Evolutionary conservation across 2,888 invertebrate genomes (phyloP), one percentile per base, ranked within the genome.

Genomic region (Drosophila longiperda): DNA sequence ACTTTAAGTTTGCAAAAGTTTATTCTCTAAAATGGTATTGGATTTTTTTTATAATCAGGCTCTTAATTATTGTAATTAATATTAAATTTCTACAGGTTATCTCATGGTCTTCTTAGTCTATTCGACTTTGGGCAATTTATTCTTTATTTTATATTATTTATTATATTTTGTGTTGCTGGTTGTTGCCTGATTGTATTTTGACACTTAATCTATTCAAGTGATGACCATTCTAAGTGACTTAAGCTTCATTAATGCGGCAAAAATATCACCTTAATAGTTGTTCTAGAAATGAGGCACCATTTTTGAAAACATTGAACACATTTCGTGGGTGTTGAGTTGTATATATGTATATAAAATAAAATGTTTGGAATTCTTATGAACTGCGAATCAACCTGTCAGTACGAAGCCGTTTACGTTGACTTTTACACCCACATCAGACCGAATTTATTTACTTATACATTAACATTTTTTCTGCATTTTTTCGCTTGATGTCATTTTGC

Each of bases 361-460:
- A 90, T 85, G 53, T 60, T 77, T 90, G 52, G 87, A 75, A 90
- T 85, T 90, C 85, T 86, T 74, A 75, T 70, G 72, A 84, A 78
- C 66, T 67, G 69, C 62, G 68, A 85, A 87, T 72, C 67, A 86
- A 88, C 83, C 89, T 85, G 80, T 71, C 76, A 61, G 68, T 34
- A 26, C 29, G 59, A 72, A 65, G 63, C 59, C 60, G 84, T 69
- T 87, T 75, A 87, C 85, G 87, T 73, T 77, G 53, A 63, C 65
- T 52, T n/a, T 52, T 62, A 73, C 80, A 66, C 83, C 68, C 64
- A 79, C 71, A 53, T 15, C 20, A 26, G 23, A 38, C 15, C 42
- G 42, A 52, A 9, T 66, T 60, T 50, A 66, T 63, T 29, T 62
- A 83, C 71, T 80, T 74, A 87, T 71, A 60, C 58, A 73, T 53